Base-by-base conservation (phyloP, 2,888 invertebrate genomes). In the Drosophila mettleri region DNA sequence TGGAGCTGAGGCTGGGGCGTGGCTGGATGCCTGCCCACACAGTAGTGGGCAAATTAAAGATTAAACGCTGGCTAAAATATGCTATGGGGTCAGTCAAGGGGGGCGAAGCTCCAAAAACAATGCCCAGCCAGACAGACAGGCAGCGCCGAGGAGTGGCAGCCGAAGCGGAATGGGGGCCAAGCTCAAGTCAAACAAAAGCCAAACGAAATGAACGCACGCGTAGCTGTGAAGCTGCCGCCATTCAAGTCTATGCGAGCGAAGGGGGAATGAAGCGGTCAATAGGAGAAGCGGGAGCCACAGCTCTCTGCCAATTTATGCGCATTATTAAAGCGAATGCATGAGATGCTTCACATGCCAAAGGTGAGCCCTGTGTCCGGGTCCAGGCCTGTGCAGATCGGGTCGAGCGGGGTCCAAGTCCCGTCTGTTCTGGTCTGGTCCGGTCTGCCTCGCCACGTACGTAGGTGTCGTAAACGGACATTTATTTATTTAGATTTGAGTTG, bases 321-420 rank as follows among this genome's bases (percentile, higher is more conserved):
- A 89, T 86, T 86, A 89, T 89, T 89, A 86, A 86, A 81, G 80
- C 48, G 74, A 85, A 86, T 80, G 84, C 86, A 78, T 80, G 87
- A 75, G 72, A 83, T 87, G 78, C 72, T 67, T 48, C 68, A 69
- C 70, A 87, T 81, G 67, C 67, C 72, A 67, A 69, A 86, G 66
- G 69, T 69, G 75, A 39, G 33, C 31, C 22, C 48, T 52, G 43
- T 20, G 46, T 52, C 52, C 53, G 24, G 43, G 8, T 43, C 51
- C 16, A 49, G 38, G 49, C 46, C 51, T 49, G 41, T 36, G 22
- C 36, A 16, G 48, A 29, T 38, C 45, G 20, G 45, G 29, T 51
- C 36, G 18, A 10, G 16, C 22, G 22, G 20, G n/a, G 24, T 16
- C 24, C 36, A 4, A 18, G 63, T 52, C 54, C 49, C 53, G 39